Conservation (phyloP, 1,140 invertebrate genomes). For the Agrypnia vestita region DNA sequence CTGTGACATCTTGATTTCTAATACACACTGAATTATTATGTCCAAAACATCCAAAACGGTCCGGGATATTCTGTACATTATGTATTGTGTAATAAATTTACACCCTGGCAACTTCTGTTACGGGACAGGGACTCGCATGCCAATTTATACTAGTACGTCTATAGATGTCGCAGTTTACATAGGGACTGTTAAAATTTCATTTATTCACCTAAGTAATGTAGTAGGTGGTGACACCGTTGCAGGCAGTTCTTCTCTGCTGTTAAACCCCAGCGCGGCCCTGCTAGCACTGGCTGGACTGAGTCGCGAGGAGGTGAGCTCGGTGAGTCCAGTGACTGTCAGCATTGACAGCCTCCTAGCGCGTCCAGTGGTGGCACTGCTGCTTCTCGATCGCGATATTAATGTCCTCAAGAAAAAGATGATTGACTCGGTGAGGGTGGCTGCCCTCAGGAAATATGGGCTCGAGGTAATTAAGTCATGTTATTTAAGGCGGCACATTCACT, state of each 20-base stretch:
- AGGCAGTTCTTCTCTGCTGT: constrained; percentile 80
- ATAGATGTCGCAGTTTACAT: no score
- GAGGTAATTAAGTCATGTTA: constrained; percentile 63
- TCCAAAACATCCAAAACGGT: no score
- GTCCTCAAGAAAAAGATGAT: constrained; percentile 67
- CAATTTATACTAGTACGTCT: no score
- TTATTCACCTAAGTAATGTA: no score
- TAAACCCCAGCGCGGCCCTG: constrained; percentile 87
- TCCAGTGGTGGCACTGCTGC: constrained; percentile 67
- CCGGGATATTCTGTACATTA: no score
- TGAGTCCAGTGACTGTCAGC: constrained; percentile 64
- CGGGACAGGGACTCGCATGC: no score
- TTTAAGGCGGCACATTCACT: no score
- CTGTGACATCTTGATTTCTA: no score
- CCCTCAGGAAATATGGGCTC: constrained; percentile 68
- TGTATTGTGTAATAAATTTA: no score
- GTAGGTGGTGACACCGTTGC: background rate
- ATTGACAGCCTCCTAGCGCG: constrained; percentile 63
- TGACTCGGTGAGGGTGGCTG: constrained; percentile 66
- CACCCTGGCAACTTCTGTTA: no score
- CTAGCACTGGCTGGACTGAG: constrained; percentile 67
- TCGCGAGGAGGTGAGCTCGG: constrained; percentile 63
- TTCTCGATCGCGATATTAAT: constrained; percentile 64
- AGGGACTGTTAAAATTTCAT: no score
- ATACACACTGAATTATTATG: no score